These are phyloP conservation scores for Natrix natrix DNA, from an alignment of 2,797 vertebrate species.

Conservation along the genomic window DNA sequence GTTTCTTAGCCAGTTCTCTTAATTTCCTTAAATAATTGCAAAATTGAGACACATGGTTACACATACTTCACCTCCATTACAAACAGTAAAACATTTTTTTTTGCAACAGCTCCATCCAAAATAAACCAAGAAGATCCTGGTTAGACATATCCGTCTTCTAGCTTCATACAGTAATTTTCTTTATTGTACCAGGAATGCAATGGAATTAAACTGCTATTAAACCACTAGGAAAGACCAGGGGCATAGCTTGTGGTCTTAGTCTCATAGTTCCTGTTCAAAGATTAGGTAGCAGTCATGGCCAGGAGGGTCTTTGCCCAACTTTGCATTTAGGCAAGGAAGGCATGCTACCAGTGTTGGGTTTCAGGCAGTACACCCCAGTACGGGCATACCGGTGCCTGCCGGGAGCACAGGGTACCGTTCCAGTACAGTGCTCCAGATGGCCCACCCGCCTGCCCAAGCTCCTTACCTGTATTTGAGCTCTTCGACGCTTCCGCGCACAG, in stretches of 20 bases:
- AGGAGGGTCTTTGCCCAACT: not conserved
- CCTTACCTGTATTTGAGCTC: too few relatives aligned
- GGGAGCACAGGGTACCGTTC: too few relatives aligned
- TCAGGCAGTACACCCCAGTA: too few relatives aligned
- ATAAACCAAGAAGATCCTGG: not conserved
- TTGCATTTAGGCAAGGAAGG: not conserved
- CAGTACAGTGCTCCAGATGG: too few relatives aligned
- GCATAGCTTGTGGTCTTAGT: not conserved
- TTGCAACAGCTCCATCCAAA: not conserved
- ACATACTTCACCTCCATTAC: not conserved
- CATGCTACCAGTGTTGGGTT: not conserved
- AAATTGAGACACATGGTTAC: not conserved
- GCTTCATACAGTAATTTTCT: not conserved
- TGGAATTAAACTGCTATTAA: not conserved
- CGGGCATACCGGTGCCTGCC: too few relatives aligned
- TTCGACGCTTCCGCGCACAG: too few relatives aligned
- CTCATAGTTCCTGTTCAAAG: not conserved
- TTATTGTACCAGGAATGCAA: not conserved
- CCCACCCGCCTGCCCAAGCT: too few relatives aligned
- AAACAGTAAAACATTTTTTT: not conserved
- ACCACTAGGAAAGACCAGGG: not conserved
- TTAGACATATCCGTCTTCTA: not conserved
- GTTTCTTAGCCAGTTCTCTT: not conserved
- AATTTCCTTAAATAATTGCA: not conserved
- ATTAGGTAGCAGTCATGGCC: not conserved